phyloP scores from a whole-genome alignment of 2,113 vertebrate species.

The Sylvietta virens region DNA sequence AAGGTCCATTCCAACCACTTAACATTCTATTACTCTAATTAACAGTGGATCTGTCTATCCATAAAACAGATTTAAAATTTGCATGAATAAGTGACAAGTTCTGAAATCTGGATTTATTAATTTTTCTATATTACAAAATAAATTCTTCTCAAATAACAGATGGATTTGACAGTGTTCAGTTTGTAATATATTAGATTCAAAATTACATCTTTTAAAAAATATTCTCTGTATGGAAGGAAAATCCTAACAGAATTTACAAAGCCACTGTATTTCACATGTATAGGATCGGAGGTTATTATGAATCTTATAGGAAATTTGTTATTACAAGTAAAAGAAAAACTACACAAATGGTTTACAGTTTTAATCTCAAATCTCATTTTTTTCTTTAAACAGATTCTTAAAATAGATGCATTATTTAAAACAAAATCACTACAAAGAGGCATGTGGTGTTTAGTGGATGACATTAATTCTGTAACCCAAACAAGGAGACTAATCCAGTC shows the following conservation, averaged over 20 bases:
- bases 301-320: not conserved
- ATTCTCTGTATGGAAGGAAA: not conserved
- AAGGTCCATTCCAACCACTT: not conserved
- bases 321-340: not conserved
- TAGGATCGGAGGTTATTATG: not conserved
- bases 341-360: not conserved
- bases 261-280: not conserved
- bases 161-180: not conserved
- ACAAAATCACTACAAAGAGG: not conserved
- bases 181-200: not conserved
- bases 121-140: not conserved
- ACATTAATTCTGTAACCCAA: slow-evolving; percentile 25
- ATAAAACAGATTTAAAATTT: not conserved
- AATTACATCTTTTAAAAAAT: not conserved
- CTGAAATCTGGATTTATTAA: not conserved
- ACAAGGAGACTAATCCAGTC: slow-evolving; percentile 25
- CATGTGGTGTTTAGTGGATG: not conserved
- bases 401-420: not conserved
- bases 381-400: not conserved
- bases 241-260: not conserved
- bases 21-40: not conserved
- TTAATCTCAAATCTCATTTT: not conserved
- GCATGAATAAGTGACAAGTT: not conserved
- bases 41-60: not conserved
- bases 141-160: not conserved